Base-by-base conservation (phyloP, 2,888 invertebrate species). In the Eurytoma californica region DNA sequence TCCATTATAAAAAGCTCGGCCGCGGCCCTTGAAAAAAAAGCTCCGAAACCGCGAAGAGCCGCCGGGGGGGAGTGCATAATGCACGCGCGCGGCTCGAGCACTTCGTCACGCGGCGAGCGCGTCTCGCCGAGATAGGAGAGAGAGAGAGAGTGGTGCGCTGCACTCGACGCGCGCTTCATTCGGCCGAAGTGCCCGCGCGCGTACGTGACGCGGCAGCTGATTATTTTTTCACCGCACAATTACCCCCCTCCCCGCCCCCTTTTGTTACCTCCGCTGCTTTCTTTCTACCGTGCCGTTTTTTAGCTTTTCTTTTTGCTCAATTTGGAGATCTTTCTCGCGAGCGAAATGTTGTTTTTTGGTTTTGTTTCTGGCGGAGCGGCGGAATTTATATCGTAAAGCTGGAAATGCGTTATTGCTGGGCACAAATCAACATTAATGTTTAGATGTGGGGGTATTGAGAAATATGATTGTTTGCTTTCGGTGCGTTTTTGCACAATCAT, bases 201-300 rank as follows among this genome's bases (percentile, higher is more conserved):
- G 83, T 83, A 86, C 85, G 85, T 84, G 85, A 84, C 83, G 82
- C 80, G 82, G 82, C 82, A 83, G 84, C 85, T 86, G 87, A 88
- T 89, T 88, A 88, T 86, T 87, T 87, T 88, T 87, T 88, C 83
- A 88, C 84, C 83, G 82, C 82, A 84, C 86, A 87, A 88, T 88
- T 88, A 87, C 85, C 83, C 82, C 80, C 82, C 76, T 75, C 80
- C 80, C 83, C 82, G 3, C 51, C n/a, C 58, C 18, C 20, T 20
- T 14, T 55, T 68, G 39, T 39, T 39, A 39, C 39, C 7, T 39
- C 9, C 39, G 9, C 39, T 0, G 39, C 9, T 39, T 39, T 39
- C 39, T 39, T 39, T 39, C 9, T 39, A 7, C 0, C 9, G 9
- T 39, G 39, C 39, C 1, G 7, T 0, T 39, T 39, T 39, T 39